Evolutionary conservation across 2,113 vertebrate genomes (phyloP), one percentile per base, ranked within the genome.

Genomic region (Lepidothrix coronata): DNA sequence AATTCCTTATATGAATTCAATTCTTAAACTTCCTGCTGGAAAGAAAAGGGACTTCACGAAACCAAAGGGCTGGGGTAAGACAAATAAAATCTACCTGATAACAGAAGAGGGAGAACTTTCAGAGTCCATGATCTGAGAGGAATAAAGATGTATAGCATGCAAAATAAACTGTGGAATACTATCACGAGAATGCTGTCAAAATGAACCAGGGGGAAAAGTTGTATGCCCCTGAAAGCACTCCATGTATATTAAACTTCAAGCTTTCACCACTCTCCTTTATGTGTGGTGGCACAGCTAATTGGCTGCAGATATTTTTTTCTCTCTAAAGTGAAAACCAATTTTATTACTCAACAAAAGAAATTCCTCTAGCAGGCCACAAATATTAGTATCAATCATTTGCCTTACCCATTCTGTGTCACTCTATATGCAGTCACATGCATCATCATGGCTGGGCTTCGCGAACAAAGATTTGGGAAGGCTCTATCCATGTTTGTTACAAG

Each of bases 11-110:
- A 89, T 82, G 66, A 86, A 84, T 85, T 81, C 66, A 85, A 57
- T 68, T 95, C 97, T 95, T 90, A 57, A 44, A 66, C 73, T 97
- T 92, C 83, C 91, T 75, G 25, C 55, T 91, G 85, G 96, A 96
- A 97, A 96, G 66, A 95, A 94, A 94, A 63, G 54, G 25, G 44
- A 65, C 74, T 86, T 93, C 54, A 48, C 31, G 74, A 81, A 28
- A 59, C 77, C 23, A 30, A 61, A 85, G 94, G 94, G 83, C 72
- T 91, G 33, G 21, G 43, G 25, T 86, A 84, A 70, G 65, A 67
- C 48, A 55, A 90, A 39, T 85, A 66, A 73, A 76, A 92, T 92
- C 55, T 84, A 70, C 82, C 63, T 94, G 88, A 92, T 91, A 94
- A 81, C 33, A 88, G 39, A 80, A 80, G 25, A 57, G 44, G 67